A percentile compares a stretch with the other conserved stretches of the same genome.
Conservation (phyloP, 2,888 invertebrate genomes). For the Eurois occulta region DNA sequence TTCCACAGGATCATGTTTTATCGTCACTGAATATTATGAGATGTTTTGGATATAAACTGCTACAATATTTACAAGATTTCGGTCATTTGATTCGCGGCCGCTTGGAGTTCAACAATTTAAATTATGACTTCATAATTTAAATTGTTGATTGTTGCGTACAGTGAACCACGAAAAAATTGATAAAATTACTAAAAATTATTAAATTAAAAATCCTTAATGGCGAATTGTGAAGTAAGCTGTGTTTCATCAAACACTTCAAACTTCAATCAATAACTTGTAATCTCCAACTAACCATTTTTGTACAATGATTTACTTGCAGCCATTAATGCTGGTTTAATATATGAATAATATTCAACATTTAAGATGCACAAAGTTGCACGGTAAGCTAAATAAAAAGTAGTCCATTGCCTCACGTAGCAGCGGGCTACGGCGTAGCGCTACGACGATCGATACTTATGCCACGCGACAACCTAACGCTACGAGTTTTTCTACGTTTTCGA, state of each 20-base stretch:
- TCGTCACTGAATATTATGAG: constrained; percentile 14
- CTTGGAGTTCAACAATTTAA: not conserved
- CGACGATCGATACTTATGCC: constrained; percentile 86
- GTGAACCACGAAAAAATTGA: not conserved
- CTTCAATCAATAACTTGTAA: not conserved
- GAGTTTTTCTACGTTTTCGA: constrained; percentile 78
- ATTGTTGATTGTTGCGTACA: no score
- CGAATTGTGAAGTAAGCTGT: not conserved
- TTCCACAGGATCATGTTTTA: constrained; percentile 62
- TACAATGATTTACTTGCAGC: not conserved
- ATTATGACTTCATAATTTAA: not conserved
- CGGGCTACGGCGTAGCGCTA: constrained; percentile 81
- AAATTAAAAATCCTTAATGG: not conserved
- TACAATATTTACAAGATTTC: not conserved
- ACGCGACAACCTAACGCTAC: constrained; percentile 86
- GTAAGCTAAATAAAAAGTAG: constrained; percentile 76
- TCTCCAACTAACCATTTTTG: not conserved
- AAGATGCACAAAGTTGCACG: constrained; percentile 59
- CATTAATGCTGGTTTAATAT: not conserved
- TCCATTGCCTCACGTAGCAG: constrained; percentile 78
- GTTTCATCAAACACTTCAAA: not conserved
- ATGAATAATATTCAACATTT: constrained; percentile 5
- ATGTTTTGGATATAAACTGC: constrained; percentile 17
- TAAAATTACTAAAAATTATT: not conserved
- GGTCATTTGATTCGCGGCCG: not conserved